Base-by-base conservation (phyloP, 2,113 vertebrate genomes). In the Willisornis vidua region DNA sequence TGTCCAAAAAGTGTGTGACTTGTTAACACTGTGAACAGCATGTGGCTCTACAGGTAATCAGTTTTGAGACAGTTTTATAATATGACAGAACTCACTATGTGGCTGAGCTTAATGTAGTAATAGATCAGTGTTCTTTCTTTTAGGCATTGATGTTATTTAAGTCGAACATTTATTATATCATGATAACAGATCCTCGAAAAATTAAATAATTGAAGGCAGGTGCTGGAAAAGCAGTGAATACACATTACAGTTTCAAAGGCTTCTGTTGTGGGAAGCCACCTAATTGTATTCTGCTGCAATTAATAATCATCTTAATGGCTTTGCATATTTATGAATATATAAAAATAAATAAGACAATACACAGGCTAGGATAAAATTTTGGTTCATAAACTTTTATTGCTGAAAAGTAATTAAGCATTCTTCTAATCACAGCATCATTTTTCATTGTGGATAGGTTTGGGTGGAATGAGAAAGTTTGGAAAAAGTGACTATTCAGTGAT, bases 301-400 rank as follows among this genome's bases (percentile, higher is more conserved):
- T 96, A 95, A 94, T 95, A 96, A 94, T 90, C 11, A 93, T 93
- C 90, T 92, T 94, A 96, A 95, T 93, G 80, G 88, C 73, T 97
- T 85, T 96, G 73, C 92, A 90, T 96, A 93, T 96, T 96, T 95
- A 96, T 96, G 94, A 90, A 72, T 86, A 84, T 86, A 86, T 91
- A 82, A 96, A 96, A 95, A 95, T 87, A 96, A 94, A 91, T 83
- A 96, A 95, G 85, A 72, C 85, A 90, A 68, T 75, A 57, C 65
- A 65, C 54, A 72, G 49, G 33, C 79, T 75, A 82, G 61, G 52
- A 85, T 93, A 87, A 89, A 93, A 96, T 95, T 73, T 87, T 92
- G 66, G 45, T 89, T 94, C 65, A 66, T 96, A 90, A 94, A 79
- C 68, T 93, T 84, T 93, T 87, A 66, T 73, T 79, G 62, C 83